phyloP scores from a whole-genome alignment of 2,113 vertebrate genomes.

The Fregata magnificens region DNA sequence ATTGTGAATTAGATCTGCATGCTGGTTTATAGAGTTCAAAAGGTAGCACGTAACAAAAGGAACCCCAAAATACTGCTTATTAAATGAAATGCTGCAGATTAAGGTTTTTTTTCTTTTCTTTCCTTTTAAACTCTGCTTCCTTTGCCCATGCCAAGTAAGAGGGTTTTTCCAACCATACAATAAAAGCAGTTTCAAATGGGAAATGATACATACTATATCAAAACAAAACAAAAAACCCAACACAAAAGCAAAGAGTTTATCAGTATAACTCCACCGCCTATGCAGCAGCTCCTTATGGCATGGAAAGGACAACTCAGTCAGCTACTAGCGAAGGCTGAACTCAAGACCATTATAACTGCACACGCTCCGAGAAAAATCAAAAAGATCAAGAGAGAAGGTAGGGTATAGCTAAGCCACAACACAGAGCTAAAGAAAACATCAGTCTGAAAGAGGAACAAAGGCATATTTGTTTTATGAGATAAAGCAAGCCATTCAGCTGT shows the following conservation, averaged over 20 bases:
- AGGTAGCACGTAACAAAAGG: conserved; percentile 46
- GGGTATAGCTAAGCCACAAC: neutral
- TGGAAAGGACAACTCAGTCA: neutral
- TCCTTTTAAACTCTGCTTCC: conserved; percentile 31
- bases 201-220: conserved; percentile 4
- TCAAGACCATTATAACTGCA: neutral
- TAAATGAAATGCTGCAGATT: neutral
- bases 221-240: neutral
- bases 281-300: neutral
- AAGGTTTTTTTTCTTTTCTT: neutral
- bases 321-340: neutral
- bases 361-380: neutral
- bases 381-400: neutral
- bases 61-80: conserved; percentile 41
- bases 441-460: neutral
- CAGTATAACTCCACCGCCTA: neutral
- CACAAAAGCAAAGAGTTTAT: conserved; percentile 13
- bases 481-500: neutral
- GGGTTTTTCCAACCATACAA: conserved; percentile 43
- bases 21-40: conserved; percentile 48
- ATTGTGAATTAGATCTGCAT: neutral
- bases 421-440: neutral
- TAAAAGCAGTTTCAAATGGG: conserved; percentile 8
- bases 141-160: conserved; percentile 14
- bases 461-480: neutral